Base-by-base conservation (phyloP, 1,140 invertebrate species). In the Drosophila gunungcola region DNA sequence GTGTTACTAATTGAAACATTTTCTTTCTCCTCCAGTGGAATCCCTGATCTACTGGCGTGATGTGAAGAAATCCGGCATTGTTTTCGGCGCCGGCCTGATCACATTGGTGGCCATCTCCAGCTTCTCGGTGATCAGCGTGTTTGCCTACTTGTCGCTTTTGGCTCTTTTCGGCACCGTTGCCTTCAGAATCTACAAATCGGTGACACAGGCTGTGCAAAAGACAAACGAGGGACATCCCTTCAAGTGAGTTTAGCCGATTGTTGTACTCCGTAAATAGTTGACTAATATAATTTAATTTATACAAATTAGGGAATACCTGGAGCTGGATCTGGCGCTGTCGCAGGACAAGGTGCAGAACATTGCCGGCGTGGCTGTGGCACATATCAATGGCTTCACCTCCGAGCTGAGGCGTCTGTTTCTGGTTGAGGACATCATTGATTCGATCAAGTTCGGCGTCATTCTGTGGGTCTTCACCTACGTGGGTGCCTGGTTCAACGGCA, bases 401-500 rank as follows among this genome's bases (percentile, higher is more conserved):
- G 97, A 98, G 93, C 93, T 99, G 73, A 96, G 98, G 91, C 96
- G 97, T 92, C 94, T 99, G 75, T 98, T 99, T 93, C 94, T 99
- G 67, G 97, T 99, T 82, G 98, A 99, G 93, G 98, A 99, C 93
- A 94, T 99, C 77, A 95, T 99, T 60, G 98, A 99, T 93, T 99
- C 98, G 43, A 95, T 97, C 80, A 97, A 99, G 94, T 99, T 99
- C 93, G 97, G 95, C 79, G 95, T 98, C 69, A 93, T 98, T 73
- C 94, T 99, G 85, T 99, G 98, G 98, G 96, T 96, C 86, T 94
- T 99, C 91, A 99, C 98, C 32, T 99, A 99, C 93, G 94, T 99
- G 81, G 98, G 98, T 79, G 95, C 97, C 80, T 98, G 97, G 97
- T 99, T 99, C 94, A 99, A 99, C 94, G 98, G 98, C 92, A 97